Conservation (phyloP, 2,797 vertebrate genomes). For the Euphonia xanthogaster region DNA sequence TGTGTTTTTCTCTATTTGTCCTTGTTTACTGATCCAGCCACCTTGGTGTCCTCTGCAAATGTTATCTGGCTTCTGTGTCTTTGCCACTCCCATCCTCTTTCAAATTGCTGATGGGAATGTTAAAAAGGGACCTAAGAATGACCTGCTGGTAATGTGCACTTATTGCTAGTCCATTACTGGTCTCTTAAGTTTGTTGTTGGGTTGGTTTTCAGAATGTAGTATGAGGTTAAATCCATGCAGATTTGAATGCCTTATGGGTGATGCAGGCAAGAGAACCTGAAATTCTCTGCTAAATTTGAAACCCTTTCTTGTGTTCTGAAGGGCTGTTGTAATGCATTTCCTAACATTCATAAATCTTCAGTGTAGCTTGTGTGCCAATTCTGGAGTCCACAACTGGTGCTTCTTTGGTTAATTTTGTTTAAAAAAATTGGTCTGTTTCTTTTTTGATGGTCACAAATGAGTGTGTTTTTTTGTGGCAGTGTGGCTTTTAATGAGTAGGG, state of each 20-base stretch:
- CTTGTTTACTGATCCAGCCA: slow-evolving; percentile 31
- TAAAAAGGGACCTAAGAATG: background rate
- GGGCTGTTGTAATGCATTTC: background rate
- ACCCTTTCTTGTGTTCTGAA: background rate
- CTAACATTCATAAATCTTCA: background rate
- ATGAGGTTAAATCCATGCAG: background rate
- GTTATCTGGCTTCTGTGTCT: slow-evolving; percentile 18
- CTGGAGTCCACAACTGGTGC: background rate
- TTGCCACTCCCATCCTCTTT: slow-evolving; percentile 50
- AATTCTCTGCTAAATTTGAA: background rate
- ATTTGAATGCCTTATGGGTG: background rate
- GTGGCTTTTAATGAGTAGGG: background rate
- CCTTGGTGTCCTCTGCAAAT: slow-evolving; percentile 20
- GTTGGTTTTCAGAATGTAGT: background rate
- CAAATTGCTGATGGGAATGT: slow-evolving; percentile 6
- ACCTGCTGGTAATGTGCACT: background rate
- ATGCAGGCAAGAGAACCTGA: background rate
- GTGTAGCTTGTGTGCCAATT: background rate
- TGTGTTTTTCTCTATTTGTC: background rate
- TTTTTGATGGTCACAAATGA: background rate
- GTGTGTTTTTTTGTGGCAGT: background rate
- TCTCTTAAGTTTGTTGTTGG: background rate
- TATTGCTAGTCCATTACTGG: background rate
- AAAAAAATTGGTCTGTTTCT: background rate
- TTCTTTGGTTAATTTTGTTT: background rate